These are phyloP conservation scores for Herminia tarsipennalis DNA, from an alignment of 2,888 invertebrate species.

Conservation along the genomic window DNA sequence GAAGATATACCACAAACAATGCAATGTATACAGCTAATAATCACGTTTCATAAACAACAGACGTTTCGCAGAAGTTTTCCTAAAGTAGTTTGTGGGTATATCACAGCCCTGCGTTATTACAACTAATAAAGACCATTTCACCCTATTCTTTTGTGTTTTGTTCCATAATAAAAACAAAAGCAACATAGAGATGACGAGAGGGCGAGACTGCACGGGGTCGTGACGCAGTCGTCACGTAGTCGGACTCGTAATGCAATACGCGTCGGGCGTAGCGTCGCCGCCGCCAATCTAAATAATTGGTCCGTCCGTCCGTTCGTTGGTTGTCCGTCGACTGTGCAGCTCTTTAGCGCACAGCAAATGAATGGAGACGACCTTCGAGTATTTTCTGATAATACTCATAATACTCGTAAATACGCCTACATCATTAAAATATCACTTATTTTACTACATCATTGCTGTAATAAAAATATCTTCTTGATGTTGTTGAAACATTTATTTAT, in stretches of 20 bases:
- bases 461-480: conserved; percentile 14
- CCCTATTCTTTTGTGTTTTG: conserved; percentile 41
- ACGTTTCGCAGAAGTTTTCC: too few relatives aligned
- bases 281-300: conserved; percentile 85
- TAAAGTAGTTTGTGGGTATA: conserved; percentile 26
- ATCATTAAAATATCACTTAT: conserved; percentile 24
- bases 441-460: conserved; percentile 12
- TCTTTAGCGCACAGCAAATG: conserved; percentile 54
- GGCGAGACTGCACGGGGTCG: conserved; percentile 33
- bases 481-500: conserved; percentile 25
- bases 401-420: conserved; percentile 27
- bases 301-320: conserved; percentile 76
- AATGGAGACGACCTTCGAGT: conserved; percentile 52
- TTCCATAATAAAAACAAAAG: conserved; percentile 42
- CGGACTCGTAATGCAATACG: conserved; percentile 63
- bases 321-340: conserved; percentile 75
- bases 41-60: neutral
- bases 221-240: conserved; percentile 43
- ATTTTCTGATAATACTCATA: conserved; percentile 13
- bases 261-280: conserved; percentile 64
- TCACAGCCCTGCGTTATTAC: conserved; percentile 39
- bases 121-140: conserved; percentile 41
- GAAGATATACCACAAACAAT: too few relatives aligned
- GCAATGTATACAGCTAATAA: too few relatives aligned
- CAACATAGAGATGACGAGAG: conserved; percentile 31